Evolutionary conservation across 2,888 invertebrate genomes (phyloP).

Genomic region (Spisula subtruncata): DNA sequence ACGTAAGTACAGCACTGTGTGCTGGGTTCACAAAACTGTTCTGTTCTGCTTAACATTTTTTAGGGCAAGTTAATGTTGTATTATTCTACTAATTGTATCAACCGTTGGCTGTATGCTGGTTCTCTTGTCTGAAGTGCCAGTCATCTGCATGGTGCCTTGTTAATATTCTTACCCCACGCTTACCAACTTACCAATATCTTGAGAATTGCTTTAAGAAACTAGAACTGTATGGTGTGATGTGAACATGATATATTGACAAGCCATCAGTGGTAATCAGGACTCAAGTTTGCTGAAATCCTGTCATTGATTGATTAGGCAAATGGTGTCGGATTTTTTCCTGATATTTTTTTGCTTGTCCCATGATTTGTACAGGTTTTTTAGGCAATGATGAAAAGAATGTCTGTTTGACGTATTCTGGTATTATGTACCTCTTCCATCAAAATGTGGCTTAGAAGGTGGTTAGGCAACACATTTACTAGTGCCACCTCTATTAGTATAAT

Average conservation of each 20-base stretch:
- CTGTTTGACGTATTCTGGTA: too few relatives aligned
- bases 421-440: too few relatives aligned
- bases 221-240: background rate
- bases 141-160: background rate
- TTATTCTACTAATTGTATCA: background rate
- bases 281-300: background rate
- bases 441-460: too few relatives aligned
- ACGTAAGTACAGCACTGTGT: background rate
- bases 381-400: too few relatives aligned
- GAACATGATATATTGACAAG: slow-evolving; percentile 38
- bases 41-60: background rate
- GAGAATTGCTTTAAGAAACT: slow-evolving; percentile 1
- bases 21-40: background rate
- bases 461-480: too few relatives aligned
- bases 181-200: background rate
- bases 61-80: background rate
- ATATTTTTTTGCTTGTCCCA: background rate
- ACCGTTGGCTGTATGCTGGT: background rate
- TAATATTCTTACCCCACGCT: background rate
- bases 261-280: slow-evolving; percentile 38
- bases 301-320: background rate
- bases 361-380: background rate
- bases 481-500: too few relatives aligned
- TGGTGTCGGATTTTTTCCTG: background rate
- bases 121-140: background rate